Evolutionary conservation across 2,888 invertebrate genomes (phyloP).

Genomic region (Celastrina argiolus): DNA sequence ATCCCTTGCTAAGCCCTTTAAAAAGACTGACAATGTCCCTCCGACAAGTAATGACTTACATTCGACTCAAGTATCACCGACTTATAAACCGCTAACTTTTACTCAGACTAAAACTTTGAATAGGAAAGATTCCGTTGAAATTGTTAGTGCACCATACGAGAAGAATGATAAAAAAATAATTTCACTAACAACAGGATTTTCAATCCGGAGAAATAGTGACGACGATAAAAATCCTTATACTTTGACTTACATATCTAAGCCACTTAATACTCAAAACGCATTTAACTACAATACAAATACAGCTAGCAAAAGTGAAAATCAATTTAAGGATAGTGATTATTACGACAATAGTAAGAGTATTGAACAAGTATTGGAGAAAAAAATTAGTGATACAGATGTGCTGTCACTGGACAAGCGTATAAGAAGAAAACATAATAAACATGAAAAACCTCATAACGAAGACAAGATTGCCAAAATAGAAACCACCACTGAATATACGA

Average conservation of each 20-base stretch:
- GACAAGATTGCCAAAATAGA: conserved; percentile 33
- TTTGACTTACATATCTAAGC: conserved; percentile 62
- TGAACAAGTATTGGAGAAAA: conserved; percentile 37
- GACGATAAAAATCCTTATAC: conserved; percentile 67
- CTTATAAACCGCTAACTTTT: conserved; percentile 44
- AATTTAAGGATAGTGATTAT: conserved; percentile 44
- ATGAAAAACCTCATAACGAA: conserved; percentile 44
- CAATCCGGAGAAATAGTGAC: conserved; percentile 61
- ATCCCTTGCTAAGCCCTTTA: conserved; percentile 70
- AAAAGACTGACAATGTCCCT: conserved; percentile 65
- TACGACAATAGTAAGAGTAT: conserved; percentile 46
- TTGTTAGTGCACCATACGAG: conserved; percentile 45
- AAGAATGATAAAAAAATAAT: conserved; percentile 55
- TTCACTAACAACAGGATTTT: conserved; percentile 72
- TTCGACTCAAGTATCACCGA: conserved; percentile 54
- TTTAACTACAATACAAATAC: conserved; percentile 35
- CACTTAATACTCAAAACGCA: conserved; percentile 50
- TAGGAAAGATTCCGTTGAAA: conserved; percentile 47
- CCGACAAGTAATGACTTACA: conserved; percentile 57
- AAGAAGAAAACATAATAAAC: conserved; percentile 45
- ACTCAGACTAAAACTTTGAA: conserved; percentile 54
- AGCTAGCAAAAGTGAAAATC: conserved; percentile 35
- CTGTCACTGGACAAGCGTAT: conserved; percentile 36
- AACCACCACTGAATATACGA: conserved; percentile 36
- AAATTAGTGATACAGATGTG: conserved; percentile 33